Evolutionary conservation across 2,113 vertebrate genomes (phyloP), one percentile per base, ranked within the genome.

Genomic region (Eptatretus burgeri): DNA sequence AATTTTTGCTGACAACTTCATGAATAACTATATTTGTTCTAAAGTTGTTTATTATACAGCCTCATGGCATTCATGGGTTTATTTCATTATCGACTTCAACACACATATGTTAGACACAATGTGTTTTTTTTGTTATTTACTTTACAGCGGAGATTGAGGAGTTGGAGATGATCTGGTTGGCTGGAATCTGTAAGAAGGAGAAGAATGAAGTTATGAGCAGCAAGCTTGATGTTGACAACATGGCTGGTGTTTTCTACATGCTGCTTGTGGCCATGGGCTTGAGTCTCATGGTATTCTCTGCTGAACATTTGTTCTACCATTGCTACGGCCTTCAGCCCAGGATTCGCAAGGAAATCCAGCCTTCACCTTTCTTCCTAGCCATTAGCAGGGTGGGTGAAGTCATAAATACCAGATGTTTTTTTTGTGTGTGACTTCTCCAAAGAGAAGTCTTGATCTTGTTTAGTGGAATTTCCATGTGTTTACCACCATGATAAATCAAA

Each of bases 181-280:
- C 82, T 0, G 82, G 82, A 49, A 85, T 85, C 74, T 85, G 83
- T 74, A 82, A 85, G 70, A 85, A 84, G 69, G 83, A 85, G 74
- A 85, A 85, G 71, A 85, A 83, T 67, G 83, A 85, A 72, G 83
- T 85, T 72, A 85, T 85, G 83, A 83, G 81, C 76, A 82, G 81
- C 73, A 85, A 85, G 71, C 77, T 85, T 71, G 83, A 85, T 70
- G 84, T 85, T 63, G 82, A 85, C 76, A 85, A 85, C 75, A 85
- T 85, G 83, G 83, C 83, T 1, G 83, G 83, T 1, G 82, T 85
- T 50, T 85, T 85, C 77, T 85, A 85, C 75, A 85, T 85, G 83
- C 76, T 85, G 53, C 75, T 85, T 69, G 83, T 85, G 69, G 82
- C 83, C 68, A 85, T 85, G 82, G 82, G 82, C 56, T 77, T 85